Percentiles rank a stretch among this genome's conserved stretches.
These are phyloP conservation scores for Leptinotarsa rubiginosa DNA, from an alignment of 2,888 invertebrate species.

Conservation along the genomic window DNA sequence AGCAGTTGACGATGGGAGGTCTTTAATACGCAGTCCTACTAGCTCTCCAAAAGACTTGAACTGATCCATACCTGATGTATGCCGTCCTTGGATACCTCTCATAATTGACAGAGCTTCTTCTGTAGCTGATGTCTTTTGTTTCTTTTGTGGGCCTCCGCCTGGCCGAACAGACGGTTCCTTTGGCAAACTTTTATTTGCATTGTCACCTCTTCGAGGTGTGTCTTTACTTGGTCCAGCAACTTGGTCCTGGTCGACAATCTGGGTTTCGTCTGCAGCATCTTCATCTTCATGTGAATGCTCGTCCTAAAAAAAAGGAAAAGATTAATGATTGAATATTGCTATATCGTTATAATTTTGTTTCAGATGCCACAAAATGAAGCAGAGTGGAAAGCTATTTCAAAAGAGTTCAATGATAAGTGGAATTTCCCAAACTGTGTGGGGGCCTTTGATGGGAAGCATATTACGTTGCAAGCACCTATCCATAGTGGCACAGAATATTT, in stretches of 20 bases:
- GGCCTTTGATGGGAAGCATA: conserved; percentile 60
- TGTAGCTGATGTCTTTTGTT: no score
- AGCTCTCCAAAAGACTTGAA: conserved; percentile 22
- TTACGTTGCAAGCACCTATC: conserved; percentile 52
- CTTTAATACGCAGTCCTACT: conserved; percentile 19
- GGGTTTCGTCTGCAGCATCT: conserved; percentile 23
- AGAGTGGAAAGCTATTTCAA: conserved; percentile 29
- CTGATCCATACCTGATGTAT: conserved; percentile 10
- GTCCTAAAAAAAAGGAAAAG: conserved; percentile 19
- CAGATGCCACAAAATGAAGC: conserved; percentile 32
- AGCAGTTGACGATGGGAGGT: conserved; percentile 20
- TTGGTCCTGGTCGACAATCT: conserved; percentile 25
- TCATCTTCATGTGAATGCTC: conserved; percentile 29
- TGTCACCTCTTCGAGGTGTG: neutral
- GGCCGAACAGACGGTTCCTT: conserved; percentile 2
- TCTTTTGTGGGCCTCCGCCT: neutral
- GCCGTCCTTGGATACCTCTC: no score
- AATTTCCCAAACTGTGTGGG: conserved; percentile 42
- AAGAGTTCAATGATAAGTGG: conserved; percentile 29
- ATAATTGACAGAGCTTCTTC: no score
- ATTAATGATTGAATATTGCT: neutral
- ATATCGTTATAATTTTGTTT: conserved; percentile 30
- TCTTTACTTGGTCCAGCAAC: neutral
- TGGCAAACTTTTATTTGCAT: neutral
- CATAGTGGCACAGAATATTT: conserved; percentile 53